These are phyloP conservation scores for Villa cingulata DNA, from an alignment of 2,888 invertebrate species.

Conservation along the genomic window DNA sequence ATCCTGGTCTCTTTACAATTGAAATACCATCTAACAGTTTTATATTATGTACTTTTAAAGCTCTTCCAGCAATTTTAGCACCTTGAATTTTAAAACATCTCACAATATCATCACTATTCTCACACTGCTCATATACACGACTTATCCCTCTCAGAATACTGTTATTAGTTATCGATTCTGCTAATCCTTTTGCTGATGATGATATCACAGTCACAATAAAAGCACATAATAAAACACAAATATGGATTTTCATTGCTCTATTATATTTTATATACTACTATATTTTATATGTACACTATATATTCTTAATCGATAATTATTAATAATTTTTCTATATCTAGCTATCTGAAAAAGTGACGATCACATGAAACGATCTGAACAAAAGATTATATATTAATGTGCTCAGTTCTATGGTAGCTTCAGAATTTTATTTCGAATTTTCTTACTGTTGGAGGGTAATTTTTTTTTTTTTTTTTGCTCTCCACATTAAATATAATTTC, in stretches of 20 bases:
- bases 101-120: constrained; percentile 46
- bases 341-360: neutral
- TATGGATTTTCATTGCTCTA: constrained; percentile 6
- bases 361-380: neutral
- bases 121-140: constrained; percentile 42
- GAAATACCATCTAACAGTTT: constrained; percentile 49
- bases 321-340: neutral
- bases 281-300: neutral
- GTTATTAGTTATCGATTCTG: constrained; percentile 19
- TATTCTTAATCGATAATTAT: neutral
- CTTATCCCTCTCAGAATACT: constrained; percentile 27
- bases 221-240: constrained; percentile 4
- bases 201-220: neutral
- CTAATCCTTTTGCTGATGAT: constrained; percentile 1
- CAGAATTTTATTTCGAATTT: constrained; percentile 8
- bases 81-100: constrained; percentile 61
- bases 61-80: constrained; percentile 49
- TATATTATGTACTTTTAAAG: constrained; percentile 46
- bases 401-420: constrained; percentile 1
- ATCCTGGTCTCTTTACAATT: constrained; percentile 38
- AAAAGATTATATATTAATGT: constrained; percentile 11
- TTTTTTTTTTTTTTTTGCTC: too few relatives aligned
- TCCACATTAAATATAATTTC: too few relatives aligned
- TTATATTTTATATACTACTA: neutral
- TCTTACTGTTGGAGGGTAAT: neutral